These are phyloP conservation scores for Boloria selene DNA, from an alignment of 2,888 invertebrate genomes.

Conservation along the genomic window DNA sequence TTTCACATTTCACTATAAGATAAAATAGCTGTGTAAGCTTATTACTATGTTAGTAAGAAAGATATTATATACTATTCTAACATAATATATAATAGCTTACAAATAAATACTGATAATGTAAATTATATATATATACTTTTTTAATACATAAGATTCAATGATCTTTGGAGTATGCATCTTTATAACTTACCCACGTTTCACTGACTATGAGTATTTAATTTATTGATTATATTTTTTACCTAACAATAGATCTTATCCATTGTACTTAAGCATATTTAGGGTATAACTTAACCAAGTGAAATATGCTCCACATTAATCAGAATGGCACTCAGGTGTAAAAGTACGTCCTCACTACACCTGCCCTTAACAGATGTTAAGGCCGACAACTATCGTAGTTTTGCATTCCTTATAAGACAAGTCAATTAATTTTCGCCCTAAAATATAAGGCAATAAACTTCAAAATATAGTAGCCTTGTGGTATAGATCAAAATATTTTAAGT, in stretches of 20 bases:
- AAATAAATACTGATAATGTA: too few species aligned
- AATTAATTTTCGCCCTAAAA: constrained; percentile 24
- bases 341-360: constrained; percentile 53
- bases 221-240: too few species aligned
- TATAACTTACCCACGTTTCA: too few species aligned
- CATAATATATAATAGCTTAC: too few species aligned
- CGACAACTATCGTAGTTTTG: constrained; percentile 70
- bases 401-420: constrained; percentile 42
- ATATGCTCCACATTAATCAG: background rate
- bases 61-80: too few species aligned
- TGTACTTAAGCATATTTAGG: background rate
- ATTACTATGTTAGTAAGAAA: background rate
- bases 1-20: constrained; percentile 5
- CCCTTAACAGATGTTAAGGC: constrained; percentile 71
- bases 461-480: background rate
- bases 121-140: too few species aligned
- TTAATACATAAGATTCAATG: too few species aligned
- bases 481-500: background rate
- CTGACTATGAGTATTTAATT: too few species aligned
- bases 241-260: too few species aligned
- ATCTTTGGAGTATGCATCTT: background rate
- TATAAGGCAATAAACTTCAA: constrained; percentile 1
- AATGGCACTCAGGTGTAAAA: constrained; percentile 50
- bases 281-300: background rate
- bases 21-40: background rate